A percentile compares a stretch with the other conserved stretches of the same genome.
Conservation (phyloP, 2,797 vertebrate genomes). For the Tenualosa thibaudeaui region DNA sequence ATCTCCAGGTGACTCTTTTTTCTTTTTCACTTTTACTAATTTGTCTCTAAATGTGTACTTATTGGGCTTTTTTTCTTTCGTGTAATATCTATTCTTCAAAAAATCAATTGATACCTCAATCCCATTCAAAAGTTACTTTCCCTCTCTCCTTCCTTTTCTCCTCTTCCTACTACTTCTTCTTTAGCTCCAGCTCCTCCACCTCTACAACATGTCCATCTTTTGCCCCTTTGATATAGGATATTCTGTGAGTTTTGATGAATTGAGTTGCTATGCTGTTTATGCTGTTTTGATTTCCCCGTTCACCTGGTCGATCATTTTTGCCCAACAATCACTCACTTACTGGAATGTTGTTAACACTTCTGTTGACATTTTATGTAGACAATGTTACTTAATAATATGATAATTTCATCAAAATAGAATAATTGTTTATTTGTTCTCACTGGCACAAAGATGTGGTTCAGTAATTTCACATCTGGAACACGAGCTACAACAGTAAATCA, state of each 20-base stretch:
- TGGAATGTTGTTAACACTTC: neutral
- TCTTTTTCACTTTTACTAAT: slow-evolving; percentile 48
- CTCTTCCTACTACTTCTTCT: neutral
- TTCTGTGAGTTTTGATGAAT: neutral
- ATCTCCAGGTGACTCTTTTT: slow-evolving; percentile 58
- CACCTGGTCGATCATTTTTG: neutral
- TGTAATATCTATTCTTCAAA: neutral
- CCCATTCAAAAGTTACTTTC: neutral
- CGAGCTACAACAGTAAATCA: neutral
- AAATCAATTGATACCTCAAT: neutral
- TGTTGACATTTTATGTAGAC: neutral
- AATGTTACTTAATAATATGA: neutral
- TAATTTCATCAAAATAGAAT: neutral
- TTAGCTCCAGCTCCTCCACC: neutral
- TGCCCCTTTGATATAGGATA: neutral
- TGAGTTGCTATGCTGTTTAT: neutral
- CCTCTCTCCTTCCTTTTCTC: neutral
- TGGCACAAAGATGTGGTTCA: neutral
- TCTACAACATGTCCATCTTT: neutral
- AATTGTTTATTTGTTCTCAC: neutral
- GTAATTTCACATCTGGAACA: neutral
- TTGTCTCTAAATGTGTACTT: slow-evolving; percentile 35
- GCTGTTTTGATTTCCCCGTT: neutral
- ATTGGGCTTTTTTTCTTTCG: neutral
- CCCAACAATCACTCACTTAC: neutral